Evolutionary conservation across 2,888 invertebrate species (phyloP).

Genomic region (Argyresthia goedartella): DNA sequence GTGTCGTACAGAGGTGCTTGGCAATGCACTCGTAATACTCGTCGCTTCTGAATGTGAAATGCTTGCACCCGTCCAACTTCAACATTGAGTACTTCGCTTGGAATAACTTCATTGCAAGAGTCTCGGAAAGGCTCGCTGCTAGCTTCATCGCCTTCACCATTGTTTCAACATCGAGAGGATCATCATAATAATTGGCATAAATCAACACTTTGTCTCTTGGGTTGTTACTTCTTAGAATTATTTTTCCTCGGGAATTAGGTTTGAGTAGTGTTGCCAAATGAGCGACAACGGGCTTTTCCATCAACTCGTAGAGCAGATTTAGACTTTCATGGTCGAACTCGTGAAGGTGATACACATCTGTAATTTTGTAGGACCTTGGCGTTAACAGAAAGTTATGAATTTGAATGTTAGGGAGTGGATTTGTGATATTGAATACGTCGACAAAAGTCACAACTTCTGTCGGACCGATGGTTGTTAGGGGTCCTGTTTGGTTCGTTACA

Average conservation of each 20-base stretch:
- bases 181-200: constrained; percentile 73
- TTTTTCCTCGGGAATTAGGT: constrained; percentile 76
- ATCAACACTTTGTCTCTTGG: constrained; percentile 66
- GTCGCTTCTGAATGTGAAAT: constrained; percentile 24
- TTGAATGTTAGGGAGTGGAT: constrained; percentile 36
- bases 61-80: constrained; percentile 32
- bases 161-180: constrained; percentile 60
- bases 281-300: constrained; percentile 32
- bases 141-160: constrained; percentile 25
- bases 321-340: constrained; percentile 26
- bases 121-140: constrained; percentile 25
- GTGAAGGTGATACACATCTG: constrained; percentile 30
- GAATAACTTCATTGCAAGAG: constrained; percentile 27
- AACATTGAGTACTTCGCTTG: constrained; percentile 35
- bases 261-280: constrained; percentile 72
- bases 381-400: constrained; percentile 33
- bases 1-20: constrained; percentile 40
- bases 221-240: constrained; percentile 74
- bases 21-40: constrained; percentile 32
- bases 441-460: constrained; percentile 35
- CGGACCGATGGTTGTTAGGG: constrained; percentile 46
- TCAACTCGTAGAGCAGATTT: constrained; percentile 25
- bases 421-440: constrained; percentile 32
- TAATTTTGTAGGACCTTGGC: constrained; percentile 25
- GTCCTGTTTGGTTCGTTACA: constrained; percentile 55